Evolutionary conservation across 1,140 invertebrate genomes (phyloP).

Genomic region (Panagrolaimus sp.): DNA sequence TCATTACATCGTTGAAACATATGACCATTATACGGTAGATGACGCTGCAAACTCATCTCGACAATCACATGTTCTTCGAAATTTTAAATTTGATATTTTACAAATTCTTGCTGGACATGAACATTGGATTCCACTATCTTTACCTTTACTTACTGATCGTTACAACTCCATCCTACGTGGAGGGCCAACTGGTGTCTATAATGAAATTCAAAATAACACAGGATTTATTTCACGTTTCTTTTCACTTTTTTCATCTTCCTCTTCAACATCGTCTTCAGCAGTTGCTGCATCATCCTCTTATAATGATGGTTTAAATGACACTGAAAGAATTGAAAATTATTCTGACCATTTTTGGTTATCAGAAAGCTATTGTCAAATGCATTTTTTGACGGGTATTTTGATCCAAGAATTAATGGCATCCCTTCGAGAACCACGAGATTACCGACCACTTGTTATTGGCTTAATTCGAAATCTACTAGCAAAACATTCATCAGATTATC

Average conservation of each 20-base stretch:
- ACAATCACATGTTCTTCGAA: slow-evolving; percentile 28
- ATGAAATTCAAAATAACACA: slow-evolving; percentile 16
- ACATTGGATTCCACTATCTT: slow-evolving; percentile 61
- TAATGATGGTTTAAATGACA: slow-evolving; percentile 18
- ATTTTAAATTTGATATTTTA: slow-evolving; percentile 54
- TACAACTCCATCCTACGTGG: slow-evolving; percentile 56
- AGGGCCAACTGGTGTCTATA: slow-evolving; percentile 18
- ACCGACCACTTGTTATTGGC: slow-evolving; percentile 71
- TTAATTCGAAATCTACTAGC: slow-evolving; percentile 78
- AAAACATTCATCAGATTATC: slow-evolving; percentile 85
- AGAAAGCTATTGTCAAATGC: slow-evolving; percentile 78
- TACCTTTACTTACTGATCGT: slow-evolving; percentile 71
- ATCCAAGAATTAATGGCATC: slow-evolving; percentile 70
- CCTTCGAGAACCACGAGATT: slow-evolving; percentile 73
- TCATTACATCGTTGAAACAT: slow-evolving; percentile 77
- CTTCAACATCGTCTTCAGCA: slow-evolving; percentile 21
- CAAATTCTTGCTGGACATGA: slow-evolving; percentile 62
- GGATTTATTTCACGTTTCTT: slow-evolving; percentile 42
- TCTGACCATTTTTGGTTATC: slow-evolving; percentile 65
- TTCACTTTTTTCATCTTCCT: slow-evolving; percentile 29
- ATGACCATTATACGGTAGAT: slow-evolving; percentile 70
- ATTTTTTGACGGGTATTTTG: slow-evolving; percentile 78
- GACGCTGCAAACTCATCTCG: not conserved
- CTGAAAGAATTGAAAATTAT: not conserved
- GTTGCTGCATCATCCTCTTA: slow-evolving; percentile 28